Percentiles rank a stretch among this genome's conserved stretches.
Conservation (phyloP, 2,113 vertebrate genomes). For the Hemiprocne comata region DNA sequence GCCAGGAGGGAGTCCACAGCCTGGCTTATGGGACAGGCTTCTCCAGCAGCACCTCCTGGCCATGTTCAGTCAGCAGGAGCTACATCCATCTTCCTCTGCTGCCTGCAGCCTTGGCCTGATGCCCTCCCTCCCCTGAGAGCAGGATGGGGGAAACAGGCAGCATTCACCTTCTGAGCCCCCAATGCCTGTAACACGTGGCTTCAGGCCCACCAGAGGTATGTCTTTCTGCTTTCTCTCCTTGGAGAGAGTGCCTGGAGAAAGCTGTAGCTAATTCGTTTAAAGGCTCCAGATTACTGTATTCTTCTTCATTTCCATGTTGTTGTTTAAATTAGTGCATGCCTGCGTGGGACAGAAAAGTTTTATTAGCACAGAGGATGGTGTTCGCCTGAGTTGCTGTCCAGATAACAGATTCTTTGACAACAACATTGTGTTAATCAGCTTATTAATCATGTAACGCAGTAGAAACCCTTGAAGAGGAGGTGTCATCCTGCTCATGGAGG, state of each 20-base stretch:
- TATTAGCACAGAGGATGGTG: conserved; percentile 30
- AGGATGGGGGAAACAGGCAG: background rate
- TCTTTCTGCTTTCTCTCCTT: background rate
- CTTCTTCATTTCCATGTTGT: conserved; percentile 46
- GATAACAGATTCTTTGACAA: conserved; percentile 43
- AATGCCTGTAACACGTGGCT: background rate
- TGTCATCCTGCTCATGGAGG: background rate
- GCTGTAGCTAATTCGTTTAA: conserved; percentile 13
- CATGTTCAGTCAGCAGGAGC: background rate
- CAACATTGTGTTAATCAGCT: conserved; percentile 62
- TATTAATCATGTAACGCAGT: conserved; percentile 56
- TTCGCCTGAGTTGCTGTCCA: background rate
- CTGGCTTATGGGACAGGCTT: background rate
- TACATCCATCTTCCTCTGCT: background rate
- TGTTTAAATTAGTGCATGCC: conserved; percentile 35
- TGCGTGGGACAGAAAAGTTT: background rate
- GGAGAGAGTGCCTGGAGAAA: background rate
- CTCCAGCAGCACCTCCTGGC: background rate
- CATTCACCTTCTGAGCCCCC: background rate
- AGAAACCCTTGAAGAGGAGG: background rate
- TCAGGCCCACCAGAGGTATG: background rate
- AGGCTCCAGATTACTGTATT: background rate
- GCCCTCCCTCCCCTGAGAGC: background rate
- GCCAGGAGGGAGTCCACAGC: background rate
- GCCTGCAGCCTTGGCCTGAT: background rate